Percentiles rank a stretch among this genome's conserved stretches.
phyloP scores from a whole-genome alignment of 2,797 vertebrate species.

The Darevskia nairensis region DNA sequence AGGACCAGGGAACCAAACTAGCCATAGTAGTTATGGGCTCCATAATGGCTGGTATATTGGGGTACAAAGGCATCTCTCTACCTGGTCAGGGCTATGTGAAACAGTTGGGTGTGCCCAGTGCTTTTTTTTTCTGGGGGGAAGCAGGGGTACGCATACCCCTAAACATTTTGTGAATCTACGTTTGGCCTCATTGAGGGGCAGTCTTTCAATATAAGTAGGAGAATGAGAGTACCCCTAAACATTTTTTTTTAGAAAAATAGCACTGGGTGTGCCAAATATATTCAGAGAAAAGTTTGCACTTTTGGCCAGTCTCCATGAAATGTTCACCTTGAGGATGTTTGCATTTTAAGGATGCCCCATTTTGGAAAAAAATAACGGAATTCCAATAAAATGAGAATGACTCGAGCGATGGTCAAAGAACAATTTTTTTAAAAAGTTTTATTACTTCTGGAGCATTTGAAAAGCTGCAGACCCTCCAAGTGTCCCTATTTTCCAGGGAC shows the following conservation, averaged over 20 bases:
- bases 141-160: no score
- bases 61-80: background rate
- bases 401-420: background rate
- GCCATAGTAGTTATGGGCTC: background rate
- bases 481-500: no score
- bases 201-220: no score
- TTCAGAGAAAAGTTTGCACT: background rate
- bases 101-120: no score
- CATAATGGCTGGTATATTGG: background rate
- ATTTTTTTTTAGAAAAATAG: no score
- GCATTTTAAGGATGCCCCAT: background rate
- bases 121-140: no score
- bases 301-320: background rate
- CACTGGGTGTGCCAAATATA: no score
- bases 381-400: background rate
- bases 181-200: no score
- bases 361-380: background rate
- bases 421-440: background rate
- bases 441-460: background rate
- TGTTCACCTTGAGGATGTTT: background rate
- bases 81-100: background rate
- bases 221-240: no score
- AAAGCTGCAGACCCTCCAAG: no score
- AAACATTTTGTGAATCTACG: no score
- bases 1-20: background rate